Evolutionary conservation across 2,113 vertebrate species (phyloP).

Genomic region (Meleagris gallopavo): DNA sequence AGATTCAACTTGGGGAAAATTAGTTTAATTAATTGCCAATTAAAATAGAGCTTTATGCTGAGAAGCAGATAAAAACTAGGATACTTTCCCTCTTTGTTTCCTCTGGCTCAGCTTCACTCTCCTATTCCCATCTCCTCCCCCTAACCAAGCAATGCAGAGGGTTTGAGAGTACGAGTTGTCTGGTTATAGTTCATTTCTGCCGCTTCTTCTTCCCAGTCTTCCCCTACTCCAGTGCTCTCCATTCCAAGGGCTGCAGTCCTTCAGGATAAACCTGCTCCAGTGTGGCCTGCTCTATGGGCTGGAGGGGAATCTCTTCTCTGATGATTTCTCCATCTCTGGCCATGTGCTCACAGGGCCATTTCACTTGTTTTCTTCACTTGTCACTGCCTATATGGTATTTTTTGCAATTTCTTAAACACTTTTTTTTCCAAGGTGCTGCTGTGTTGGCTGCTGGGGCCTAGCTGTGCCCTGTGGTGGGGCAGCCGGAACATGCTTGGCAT

Average conservation of each 20-base stretch:
- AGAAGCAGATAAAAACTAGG: background rate
- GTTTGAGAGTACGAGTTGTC: background rate
- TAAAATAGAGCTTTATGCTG: background rate
- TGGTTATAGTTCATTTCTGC: background rate
- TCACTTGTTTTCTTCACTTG: background rate
- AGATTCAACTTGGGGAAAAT: background rate
- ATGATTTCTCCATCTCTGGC: background rate
- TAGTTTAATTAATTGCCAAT: background rate
- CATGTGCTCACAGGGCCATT: background rate
- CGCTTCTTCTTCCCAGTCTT: background rate
- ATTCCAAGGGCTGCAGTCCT: background rate
- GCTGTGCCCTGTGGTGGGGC: rapidly evolving
- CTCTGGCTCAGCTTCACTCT: background rate
- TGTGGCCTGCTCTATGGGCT: background rate
- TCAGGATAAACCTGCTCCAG: background rate
- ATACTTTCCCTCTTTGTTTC: background rate
- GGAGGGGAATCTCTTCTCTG: rapidly evolving
- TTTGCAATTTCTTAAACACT: background rate
- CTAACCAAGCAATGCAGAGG: too few relatives aligned
- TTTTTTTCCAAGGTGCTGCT: rapidly evolving
- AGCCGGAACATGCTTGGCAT: rapidly evolving
- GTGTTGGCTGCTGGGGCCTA: rapidly evolving
- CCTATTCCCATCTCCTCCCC: background rate
- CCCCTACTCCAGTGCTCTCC: rapidly evolving
- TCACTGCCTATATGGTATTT: rapidly evolving